Conservation (phyloP, 2,113 vertebrate genomes). For the Tetrax tetrax region DNA sequence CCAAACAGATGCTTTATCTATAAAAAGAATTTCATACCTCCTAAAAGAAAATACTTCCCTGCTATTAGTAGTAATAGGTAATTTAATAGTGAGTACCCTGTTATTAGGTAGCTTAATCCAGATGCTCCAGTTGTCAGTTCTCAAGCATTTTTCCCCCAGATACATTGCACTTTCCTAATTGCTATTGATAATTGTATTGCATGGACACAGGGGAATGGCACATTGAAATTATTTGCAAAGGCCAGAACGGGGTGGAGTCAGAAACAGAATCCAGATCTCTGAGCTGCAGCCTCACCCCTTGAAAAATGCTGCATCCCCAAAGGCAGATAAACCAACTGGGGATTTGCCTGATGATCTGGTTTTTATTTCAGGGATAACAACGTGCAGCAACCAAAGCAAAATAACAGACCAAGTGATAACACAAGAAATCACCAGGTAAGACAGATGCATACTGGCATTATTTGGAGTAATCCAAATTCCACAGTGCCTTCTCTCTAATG, state of each 20-base stretch:
- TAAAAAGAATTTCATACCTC: not conserved
- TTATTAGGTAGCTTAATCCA: not conserved
- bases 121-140: not conserved
- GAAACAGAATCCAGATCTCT: not conserved
- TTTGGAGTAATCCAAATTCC: not conserved
- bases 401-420: not conserved
- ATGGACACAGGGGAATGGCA: not conserved
- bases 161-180: not conserved
- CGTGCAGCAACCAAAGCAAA: constrained; percentile 29
- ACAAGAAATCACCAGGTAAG: constrained; percentile 34
- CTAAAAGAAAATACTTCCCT: not conserved
- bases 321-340: not conserved
- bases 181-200: not conserved
- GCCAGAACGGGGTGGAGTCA: not conserved
- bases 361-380: constrained; percentile 40
- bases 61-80: not conserved
- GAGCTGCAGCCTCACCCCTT: not conserved
- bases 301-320: not conserved
- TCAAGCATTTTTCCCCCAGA: not conserved
- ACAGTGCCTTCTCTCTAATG: not conserved
- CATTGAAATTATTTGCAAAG: not conserved
- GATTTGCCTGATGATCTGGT: not conserved
- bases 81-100: not conserved
- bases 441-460: not conserved
- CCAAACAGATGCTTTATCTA: not conserved